Base-by-base conservation (phyloP, 2,888 invertebrate species). In the Heliconius hortense region DNA sequence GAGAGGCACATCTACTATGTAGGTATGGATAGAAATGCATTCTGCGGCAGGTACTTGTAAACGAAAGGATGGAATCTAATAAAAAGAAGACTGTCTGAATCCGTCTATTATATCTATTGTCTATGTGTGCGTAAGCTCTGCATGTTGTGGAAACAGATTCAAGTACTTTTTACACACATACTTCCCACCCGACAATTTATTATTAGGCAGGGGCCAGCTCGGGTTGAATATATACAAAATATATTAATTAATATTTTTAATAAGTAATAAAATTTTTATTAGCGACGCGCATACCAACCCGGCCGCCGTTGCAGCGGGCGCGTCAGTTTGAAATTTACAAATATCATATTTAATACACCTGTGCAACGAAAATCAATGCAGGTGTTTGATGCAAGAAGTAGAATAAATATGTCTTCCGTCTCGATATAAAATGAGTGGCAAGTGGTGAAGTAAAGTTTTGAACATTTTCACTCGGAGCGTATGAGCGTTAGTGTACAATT, bases 401-500 rank as follows among this genome's bases (percentile, higher is more conserved):
- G 31, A 78, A 72, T 77, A 75, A 67, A 72, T 77, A 70, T 71
- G 63, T 74, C 72, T 70, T 73, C 78, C 71, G 77, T 56, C 74
- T 77, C 78, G 63, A 77, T 78, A 79, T 76, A 76, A 78, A 79
- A 77, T 79, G 77, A 75, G 53, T 75, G 76, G 77, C 76, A 78
- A 76, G 76, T 75, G 73, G 72, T 72, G 73, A 80, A 79, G 73
- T 74, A 67, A 67, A 77, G 71, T 77, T 18, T 76, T 76, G 72
- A 77, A 78, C 76, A 74, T 77, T 77, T 79, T 79, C 78, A 79
- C 79, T 79, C 77, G 83, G 86, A 87, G 88, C 88, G 88, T 88
- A 86, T 87, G 87, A 86, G 83, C 86, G 87, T 88, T 86, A 81
- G 83, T 82, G 82, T 84, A 91, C 90, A 90, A 89, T 90, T 88